Conservation (phyloP, 2,888 invertebrate species). For the Sthenelais limicola region DNA sequence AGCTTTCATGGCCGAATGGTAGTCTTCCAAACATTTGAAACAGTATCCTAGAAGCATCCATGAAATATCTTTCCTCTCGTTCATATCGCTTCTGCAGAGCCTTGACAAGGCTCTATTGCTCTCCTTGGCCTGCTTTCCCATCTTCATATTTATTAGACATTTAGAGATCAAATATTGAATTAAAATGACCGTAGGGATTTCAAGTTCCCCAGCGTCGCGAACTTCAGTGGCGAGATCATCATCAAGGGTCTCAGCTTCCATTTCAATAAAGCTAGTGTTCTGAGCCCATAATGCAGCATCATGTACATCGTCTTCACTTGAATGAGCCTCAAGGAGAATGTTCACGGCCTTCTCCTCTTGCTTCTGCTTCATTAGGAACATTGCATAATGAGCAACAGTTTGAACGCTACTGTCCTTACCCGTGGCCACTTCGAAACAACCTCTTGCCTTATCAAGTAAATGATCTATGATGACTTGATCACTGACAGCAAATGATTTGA, state of each 20-base stretch:
- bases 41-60: conserved; percentile 8
- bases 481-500: background rate
- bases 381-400: background rate
- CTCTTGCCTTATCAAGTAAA: background rate
- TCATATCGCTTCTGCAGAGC: background rate
- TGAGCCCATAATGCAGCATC: conserved; percentile 3
- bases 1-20: conserved; percentile 5
- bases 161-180: conserved; percentile 15
- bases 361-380: conserved; percentile 9
- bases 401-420: conserved; percentile 1
- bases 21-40: background rate
- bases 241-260: conserved; percentile 12
- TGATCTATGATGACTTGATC: conserved; percentile 15
- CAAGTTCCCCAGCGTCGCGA: conserved; percentile 11
- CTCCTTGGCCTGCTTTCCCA: conserved; percentile 18
- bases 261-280: conserved; percentile 5
- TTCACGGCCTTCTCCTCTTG: background rate
- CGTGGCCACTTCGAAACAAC: conserved; percentile 18
- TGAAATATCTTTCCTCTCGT: background rate
- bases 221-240: conserved; percentile 13
- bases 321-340: conserved; percentile 1
- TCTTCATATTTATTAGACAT: background rate
- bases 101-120: conserved; percentile 11
- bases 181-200: conserved; percentile 2
- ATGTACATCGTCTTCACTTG: background rate